Percentiles rank a stretch among this genome's conserved stretches.
Evolutionary conservation across 2,797 vertebrate species (phyloP).

Genomic region (Peromyscus melanophrys): DNA sequence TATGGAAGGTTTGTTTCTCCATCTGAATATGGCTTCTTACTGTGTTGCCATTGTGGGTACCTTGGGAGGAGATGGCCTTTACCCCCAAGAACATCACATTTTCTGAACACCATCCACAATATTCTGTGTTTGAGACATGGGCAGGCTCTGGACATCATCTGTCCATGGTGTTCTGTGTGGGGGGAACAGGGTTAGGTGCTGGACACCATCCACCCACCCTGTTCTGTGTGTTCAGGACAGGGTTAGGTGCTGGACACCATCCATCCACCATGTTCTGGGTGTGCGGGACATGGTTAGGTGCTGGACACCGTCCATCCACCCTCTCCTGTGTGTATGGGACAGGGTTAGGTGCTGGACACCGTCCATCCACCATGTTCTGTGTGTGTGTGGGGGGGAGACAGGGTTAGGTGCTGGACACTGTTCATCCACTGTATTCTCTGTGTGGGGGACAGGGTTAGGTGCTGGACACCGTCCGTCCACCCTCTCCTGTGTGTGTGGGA

Average conservation of each 20-base stretch:
- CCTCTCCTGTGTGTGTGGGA: too few relatives aligned
- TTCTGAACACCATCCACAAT: background rate
- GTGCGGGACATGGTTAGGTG: too few relatives aligned
- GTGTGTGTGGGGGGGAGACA: too few relatives aligned
- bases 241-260: background rate
- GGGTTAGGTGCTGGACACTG: too few relatives aligned
- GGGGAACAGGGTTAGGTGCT: too few relatives aligned
- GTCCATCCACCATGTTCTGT: too few relatives aligned
- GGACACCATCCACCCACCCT: background rate
- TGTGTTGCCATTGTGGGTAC: background rate
- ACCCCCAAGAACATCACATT: background rate
- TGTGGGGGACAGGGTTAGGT: background rate
- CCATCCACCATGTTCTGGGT: too few relatives aligned
- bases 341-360: too few relatives aligned
- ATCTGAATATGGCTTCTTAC: constrained; percentile 9
- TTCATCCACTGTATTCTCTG: background rate
- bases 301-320: too few relatives aligned
- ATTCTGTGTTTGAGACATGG: background rate
- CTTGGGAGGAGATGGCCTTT: background rate
- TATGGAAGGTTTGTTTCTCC: background rate
- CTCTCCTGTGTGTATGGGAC: accelerated
- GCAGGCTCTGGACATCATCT: too few relatives aligned
- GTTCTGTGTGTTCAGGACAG: background rate
- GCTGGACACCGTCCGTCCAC: too few relatives aligned
- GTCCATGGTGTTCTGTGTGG: too few relatives aligned